A percentile compares a stretch with the other conserved stretches of the same genome.
These are phyloP conservation scores for Ptilorrhoa leucosticta DNA, from an alignment of 2,113 vertebrate species.

Conservation along the genomic window DNA sequence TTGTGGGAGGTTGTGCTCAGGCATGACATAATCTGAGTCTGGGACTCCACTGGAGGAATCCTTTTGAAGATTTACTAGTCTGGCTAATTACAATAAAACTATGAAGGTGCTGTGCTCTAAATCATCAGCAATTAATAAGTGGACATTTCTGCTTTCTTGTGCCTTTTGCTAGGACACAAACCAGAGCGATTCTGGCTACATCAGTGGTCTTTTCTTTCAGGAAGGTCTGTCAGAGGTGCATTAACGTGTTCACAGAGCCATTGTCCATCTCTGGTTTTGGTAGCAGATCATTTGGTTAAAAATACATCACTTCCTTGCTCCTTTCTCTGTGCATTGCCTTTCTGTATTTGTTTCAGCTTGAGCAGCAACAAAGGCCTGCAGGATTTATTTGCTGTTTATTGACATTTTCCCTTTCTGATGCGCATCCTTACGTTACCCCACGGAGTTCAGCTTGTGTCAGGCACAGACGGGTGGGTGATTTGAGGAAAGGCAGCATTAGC, in stretches of 20 bases:
- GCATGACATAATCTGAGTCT: slow-evolving; percentile 42
- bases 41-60: slow-evolving; percentile 12
- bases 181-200: background rate
- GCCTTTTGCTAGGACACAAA: background rate
- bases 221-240: background rate
- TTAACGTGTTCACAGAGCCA: rapidly evolving
- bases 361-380: background rate
- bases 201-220: background rate
- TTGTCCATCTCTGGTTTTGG: background rate
- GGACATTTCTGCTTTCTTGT: background rate
- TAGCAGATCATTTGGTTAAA: background rate
- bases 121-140: slow-evolving; percentile 12
- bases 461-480: background rate
- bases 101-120: background rate
- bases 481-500: background rate
- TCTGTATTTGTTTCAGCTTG: background rate
- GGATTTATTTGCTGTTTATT: slow-evolving; percentile 6
- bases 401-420: slow-evolving; percentile 1
- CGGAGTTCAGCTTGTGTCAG: background rate
- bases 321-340: background rate
- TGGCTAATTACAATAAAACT: slow-evolving; percentile 19
- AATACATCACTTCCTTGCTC: background rate
- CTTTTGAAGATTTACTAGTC: slow-evolving; percentile 23
- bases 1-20: slow-evolving; percentile 14
- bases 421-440: background rate